Conservation (phyloP, 2,888 invertebrate genomes). For the Temnothorax ravouxi region DNA sequence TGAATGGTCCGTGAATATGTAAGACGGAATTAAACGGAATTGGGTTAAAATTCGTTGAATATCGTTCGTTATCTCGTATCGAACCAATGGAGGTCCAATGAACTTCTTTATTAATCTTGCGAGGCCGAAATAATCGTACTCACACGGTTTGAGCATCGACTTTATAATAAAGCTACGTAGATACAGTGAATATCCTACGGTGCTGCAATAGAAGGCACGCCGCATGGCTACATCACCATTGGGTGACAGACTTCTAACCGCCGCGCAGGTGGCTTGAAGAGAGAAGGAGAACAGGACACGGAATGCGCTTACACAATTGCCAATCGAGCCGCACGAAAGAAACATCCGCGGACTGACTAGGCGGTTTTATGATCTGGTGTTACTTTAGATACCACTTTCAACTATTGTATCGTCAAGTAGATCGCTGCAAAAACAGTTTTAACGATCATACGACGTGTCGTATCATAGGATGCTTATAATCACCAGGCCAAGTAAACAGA, state of each 20-base stretch:
- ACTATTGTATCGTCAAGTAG: conserved; percentile 33
- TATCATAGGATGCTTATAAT: background rate
- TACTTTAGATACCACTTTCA: conserved; percentile 48
- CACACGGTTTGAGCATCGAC: background rate
- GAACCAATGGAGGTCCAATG: conserved; percentile 9
- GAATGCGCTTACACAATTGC: conserved; percentile 67
- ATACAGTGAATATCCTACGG: background rate
- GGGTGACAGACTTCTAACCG: conserved; percentile 40
- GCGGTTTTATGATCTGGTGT: conserved; percentile 23
- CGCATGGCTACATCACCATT: background rate
- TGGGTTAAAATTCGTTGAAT: conserved; percentile 38
- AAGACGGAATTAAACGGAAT: conserved; percentile 41
- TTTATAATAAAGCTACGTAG: background rate
- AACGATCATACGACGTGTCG: background rate
- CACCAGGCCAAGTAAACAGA: background rate
- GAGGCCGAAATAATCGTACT: background rate
- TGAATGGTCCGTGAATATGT: conserved; percentile 14
- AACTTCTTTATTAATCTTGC: background rate
- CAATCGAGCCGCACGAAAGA: conserved; percentile 46
- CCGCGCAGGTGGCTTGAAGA: conserved; percentile 42
- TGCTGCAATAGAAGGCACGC: background rate
- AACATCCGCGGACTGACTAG: conserved; percentile 30
- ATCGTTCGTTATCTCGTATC: conserved; percentile 35
- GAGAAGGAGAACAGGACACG: conserved; percentile 19
- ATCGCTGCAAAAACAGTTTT: conserved; percentile 1